Percentiles rank a stretch among this genome's conserved stretches.
phyloP scores from a whole-genome alignment of 2,888 invertebrate species.

The Tenthredo livida region DNA sequence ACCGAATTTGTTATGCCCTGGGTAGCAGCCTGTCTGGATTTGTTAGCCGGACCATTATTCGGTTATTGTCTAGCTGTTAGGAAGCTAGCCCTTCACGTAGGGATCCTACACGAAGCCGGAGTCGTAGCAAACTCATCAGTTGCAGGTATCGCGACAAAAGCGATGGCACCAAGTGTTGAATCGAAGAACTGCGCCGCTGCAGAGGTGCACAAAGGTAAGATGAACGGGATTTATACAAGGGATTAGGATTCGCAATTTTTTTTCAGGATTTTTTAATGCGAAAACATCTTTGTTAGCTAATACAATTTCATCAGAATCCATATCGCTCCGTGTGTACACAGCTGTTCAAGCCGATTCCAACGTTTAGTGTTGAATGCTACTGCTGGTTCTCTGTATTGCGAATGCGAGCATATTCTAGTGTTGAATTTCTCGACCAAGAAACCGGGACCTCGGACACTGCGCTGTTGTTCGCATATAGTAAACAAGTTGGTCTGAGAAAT shows the following conservation, averaged over 20 bases:
- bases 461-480: slow-evolving; percentile 17
- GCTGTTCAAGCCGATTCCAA: background rate
- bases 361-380: background rate
- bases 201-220: slow-evolving; percentile 79
- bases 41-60: slow-evolving; percentile 71
- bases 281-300: background rate
- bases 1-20: slow-evolving; percentile 71
- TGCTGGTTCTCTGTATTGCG: background rate
- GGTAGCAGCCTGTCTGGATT: slow-evolving; percentile 72
- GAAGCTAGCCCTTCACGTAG: slow-evolving; percentile 70
- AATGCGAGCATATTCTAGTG: background rate
- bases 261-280: background rate
- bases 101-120: slow-evolving; percentile 65
- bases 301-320: background rate
- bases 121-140: slow-evolving; percentile 55
- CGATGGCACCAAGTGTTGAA: slow-evolving; percentile 82
- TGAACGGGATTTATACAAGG: background rate
- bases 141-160: slow-evolving; percentile 79
- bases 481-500: slow-evolving; percentile 29
- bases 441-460: slow-evolving; percentile 36
- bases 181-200: slow-evolving; percentile 81
- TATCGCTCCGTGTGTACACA: background rate
- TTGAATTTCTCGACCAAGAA: slow-evolving; percentile 39
- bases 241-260: background rate
- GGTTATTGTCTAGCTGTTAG: slow-evolving; percentile 72